phyloP scores from a whole-genome alignment of 2,113 vertebrate genomes.

The Tragelaphus buxtoni region DNA sequence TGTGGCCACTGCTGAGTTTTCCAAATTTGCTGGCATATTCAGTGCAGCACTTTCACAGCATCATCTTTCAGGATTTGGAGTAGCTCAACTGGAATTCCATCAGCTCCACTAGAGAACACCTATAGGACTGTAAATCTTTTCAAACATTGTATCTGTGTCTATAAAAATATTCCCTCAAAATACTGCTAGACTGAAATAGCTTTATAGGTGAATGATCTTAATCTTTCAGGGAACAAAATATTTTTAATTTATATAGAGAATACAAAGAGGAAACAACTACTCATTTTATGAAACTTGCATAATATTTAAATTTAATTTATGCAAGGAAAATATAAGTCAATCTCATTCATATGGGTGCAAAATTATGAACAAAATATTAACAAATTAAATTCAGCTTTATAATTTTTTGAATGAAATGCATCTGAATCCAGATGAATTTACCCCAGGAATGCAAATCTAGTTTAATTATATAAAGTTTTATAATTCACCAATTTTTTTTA shows the following conservation, averaged over 20 bases:
- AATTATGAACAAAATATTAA: neutral
- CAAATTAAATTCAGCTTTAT: neutral
- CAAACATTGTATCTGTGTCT: neutral
- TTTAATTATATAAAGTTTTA: neutral
- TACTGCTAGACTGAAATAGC: neutral
- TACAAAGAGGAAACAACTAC: neutral
- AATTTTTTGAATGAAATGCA: neutral
- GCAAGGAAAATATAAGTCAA: neutral
- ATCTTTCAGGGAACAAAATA: neutral
- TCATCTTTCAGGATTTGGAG: too few relatives aligned
- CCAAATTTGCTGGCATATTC: too few relatives aligned
- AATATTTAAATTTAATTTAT: neutral
- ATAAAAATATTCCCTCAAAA: neutral
- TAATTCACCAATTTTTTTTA: neutral
- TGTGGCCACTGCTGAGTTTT: too few relatives aligned
- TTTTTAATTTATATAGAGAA: neutral
- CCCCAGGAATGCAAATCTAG: neutral
- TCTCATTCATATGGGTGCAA: neutral
- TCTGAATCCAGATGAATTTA: neutral
- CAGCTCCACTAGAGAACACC: neutral
- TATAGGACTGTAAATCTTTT: neutral
- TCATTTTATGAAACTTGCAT: neutral
- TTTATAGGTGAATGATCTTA: neutral
- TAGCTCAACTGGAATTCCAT: too few relatives aligned
- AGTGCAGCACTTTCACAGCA: too few relatives aligned